Evolutionary conservation across 2,888 invertebrate species (phyloP), one percentile per base, ranked within the genome.

Genomic region (Drosophila histrio): DNA sequence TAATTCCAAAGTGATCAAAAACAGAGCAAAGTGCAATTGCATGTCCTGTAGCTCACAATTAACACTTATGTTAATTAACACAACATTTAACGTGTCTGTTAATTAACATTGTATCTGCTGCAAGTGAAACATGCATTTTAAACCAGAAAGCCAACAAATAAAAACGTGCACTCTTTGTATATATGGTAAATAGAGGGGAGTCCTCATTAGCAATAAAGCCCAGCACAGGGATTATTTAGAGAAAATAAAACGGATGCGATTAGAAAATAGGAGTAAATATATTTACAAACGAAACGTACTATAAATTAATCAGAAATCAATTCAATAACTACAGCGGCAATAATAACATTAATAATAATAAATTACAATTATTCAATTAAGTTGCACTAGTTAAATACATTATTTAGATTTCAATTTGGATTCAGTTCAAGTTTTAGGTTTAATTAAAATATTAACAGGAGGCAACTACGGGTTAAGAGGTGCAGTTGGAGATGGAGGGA

Each of bases 391-490:
- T 30, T 44, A 57, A 62, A 47, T 49, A 49, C 52, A 53, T 34
- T 50, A 38, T n/a, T 44, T 8, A 30, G 43, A 54, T 34, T 63
- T 24, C 5, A 19, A 43, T 26, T 53, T 26, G 19, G 17, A 30
- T 56, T 19, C 21, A 13, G 30, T 43, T 59, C 44, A 26, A 41
- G 52, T 38, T 58, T 49, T 53, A 26, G 65, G 56, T 26, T 24
- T 28, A 57, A 49, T 46, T 26, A 36, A 19, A 50, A 34, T 11
- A 49, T 13, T 58, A 58, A 71, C 56, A 56, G 41, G 21, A 57
- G 50, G 52, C 56, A 77, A 83, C 69, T 87, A 80, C 61, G 65
- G 54, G 74, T 87, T 88, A 84, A 70, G 62, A 73, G 61, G 80
- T 79, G 81, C 64, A 66, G 41, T 65, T 54, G 65, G 58, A 57